phyloP scores from a whole-genome alignment of 2,113 vertebrate genomes.

The Aspiorhynchus laticeps region DNA sequence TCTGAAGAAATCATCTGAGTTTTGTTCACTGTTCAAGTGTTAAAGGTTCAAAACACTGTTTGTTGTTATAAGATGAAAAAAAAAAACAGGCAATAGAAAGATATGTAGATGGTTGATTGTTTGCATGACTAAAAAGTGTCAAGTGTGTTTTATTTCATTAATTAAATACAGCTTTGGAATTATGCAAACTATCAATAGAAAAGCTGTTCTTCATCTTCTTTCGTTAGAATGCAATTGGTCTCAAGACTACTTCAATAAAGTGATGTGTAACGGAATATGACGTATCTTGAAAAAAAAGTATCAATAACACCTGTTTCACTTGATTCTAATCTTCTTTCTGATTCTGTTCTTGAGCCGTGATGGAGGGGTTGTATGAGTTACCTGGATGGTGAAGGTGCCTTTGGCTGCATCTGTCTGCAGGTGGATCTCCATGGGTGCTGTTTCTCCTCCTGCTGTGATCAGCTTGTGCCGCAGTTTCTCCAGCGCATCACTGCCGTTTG shows the following conservation, averaged over 20 bases:
- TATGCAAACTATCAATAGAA: background rate
- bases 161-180: background rate
- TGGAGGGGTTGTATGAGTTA: constrained; percentile 47
- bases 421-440: constrained; percentile 91
- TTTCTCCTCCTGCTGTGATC: constrained; percentile 76
- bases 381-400: constrained; percentile 94
- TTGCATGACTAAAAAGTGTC: background rate
- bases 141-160: background rate
- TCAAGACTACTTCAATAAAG: background rate
- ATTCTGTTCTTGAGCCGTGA: background rate
- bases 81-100: background rate
- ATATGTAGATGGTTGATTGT: background rate
- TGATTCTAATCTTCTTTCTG: background rate
- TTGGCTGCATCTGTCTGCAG: constrained; percentile 84
- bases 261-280: background rate
- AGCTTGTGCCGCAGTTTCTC: constrained; percentile 91
- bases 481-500: constrained; percentile 91
- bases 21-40: background rate
- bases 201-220: background rate
- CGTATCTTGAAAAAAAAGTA: background rate
- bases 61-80: background rate
- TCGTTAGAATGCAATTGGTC: background rate
- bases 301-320: background rate
- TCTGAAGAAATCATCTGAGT: background rate
- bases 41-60: background rate